Evolutionary conservation across 2,113 vertebrate species (phyloP).

Genomic region (Eretmodus cyanostictus): DNA sequence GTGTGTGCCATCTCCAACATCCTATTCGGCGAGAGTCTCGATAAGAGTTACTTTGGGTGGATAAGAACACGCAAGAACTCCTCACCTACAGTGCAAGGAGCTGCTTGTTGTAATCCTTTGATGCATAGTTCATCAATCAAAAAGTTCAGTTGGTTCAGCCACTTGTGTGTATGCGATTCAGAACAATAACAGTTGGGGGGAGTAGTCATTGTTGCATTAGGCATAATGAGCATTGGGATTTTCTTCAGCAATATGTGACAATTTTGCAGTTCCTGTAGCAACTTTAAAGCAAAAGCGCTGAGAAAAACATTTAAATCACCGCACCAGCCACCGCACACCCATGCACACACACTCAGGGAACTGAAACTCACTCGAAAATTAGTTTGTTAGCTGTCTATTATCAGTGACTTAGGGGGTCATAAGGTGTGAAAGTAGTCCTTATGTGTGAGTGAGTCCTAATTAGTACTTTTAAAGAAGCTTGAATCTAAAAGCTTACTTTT

Average conservation of each 20-base stretch:
- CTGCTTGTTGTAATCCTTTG: slow-evolving; percentile 37
- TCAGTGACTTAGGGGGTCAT: slow-evolving; percentile 18
- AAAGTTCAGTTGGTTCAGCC: slow-evolving; percentile 61
- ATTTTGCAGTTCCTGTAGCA: slow-evolving; percentile 38
- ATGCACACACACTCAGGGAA: background rate
- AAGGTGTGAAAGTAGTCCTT: background rate
- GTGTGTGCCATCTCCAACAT: slow-evolving; percentile 30
- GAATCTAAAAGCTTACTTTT: background rate
- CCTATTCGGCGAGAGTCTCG: slow-evolving; percentile 19
- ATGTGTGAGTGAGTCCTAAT: background rate
- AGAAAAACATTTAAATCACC: slow-evolving; percentile 12
- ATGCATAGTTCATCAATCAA: slow-evolving; percentile 68
- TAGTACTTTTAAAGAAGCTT: background rate
- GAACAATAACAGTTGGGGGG: slow-evolving; percentile 57
- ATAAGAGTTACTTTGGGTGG: slow-evolving; percentile 42
- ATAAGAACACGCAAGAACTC: slow-evolving; percentile 42
- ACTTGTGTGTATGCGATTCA: slow-evolving; percentile 43
- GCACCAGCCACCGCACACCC: background rate
- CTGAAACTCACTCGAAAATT: background rate
- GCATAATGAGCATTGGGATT: slow-evolving; percentile 64
- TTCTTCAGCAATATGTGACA: slow-evolving; percentile 31
- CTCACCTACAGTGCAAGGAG: slow-evolving; percentile 56
- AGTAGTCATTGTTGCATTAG: slow-evolving; percentile 45
- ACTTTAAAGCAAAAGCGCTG: slow-evolving; percentile 36
- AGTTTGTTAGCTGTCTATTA: slow-evolving; percentile 14